These are phyloP conservation scores for Oryzias sinensis DNA, from an alignment of 2,797 vertebrate species.

Conservation along the genomic window DNA sequence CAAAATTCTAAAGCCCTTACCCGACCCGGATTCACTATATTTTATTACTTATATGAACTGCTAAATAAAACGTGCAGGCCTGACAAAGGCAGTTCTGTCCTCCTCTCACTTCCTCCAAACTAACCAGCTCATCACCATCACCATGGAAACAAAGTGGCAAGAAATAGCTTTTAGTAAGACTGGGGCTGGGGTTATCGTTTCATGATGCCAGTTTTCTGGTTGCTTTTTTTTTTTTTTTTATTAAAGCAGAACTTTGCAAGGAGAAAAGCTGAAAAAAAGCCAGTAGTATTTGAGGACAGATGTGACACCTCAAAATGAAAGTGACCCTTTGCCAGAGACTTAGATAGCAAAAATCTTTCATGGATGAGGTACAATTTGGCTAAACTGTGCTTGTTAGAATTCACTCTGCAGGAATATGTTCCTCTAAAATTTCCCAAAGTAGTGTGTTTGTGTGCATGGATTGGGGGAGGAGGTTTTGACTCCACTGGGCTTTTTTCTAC, in stretches of 20 bases:
- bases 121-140: conserved; percentile 49
- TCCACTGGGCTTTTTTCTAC: no score
- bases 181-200: conserved; percentile 28
- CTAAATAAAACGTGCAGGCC: conserved; percentile 81
- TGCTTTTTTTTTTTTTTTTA: conserved; percentile 2
- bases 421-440: no score
- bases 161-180: conserved; percentile 37
- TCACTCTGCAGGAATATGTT: no score
- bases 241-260: neutral
- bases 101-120: conserved; percentile 1
- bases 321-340: no score
- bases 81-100: conserved; percentile 28
- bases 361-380: no score
- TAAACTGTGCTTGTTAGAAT: no score
- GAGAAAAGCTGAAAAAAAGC: neutral
- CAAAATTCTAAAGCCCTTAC: conserved; percentile 66
- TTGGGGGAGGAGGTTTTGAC: no score
- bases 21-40: conserved; percentile 78
- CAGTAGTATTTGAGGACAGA: no score
- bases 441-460: no score
- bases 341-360: no score
- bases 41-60: conserved; percentile 88
- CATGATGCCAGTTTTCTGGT: conserved; percentile 5
- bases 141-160: conserved; percentile 64
- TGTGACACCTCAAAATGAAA: no score